Evolutionary conservation across 2,113 vertebrate species (phyloP).

Genomic region (Chaenocephalus aceratus): DNA sequence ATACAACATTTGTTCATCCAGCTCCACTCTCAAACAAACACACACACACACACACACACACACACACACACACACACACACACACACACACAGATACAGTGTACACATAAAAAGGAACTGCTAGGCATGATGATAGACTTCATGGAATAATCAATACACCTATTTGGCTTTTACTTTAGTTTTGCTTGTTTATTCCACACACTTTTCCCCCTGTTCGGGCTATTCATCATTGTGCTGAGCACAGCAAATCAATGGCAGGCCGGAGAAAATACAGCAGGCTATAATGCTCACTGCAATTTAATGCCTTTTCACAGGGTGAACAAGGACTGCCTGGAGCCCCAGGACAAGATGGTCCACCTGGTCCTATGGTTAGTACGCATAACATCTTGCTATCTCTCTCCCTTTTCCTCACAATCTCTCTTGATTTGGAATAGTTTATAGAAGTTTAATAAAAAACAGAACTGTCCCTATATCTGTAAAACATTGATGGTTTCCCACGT

Average conservation of each 20-base stretch:
- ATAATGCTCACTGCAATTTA: slow-evolving; percentile 67
- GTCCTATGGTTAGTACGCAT: slow-evolving; percentile 89
- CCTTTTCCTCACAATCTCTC: not conserved
- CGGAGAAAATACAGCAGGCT: slow-evolving; percentile 69
- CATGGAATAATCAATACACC: slow-evolving; percentile 76
- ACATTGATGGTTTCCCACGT: not conserved
- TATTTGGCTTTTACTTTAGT: slow-evolving; percentile 69
- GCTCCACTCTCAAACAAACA: not conserved
- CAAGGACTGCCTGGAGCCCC: slow-evolving; percentile 95
- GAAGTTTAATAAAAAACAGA: not conserved
- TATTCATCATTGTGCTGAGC: slow-evolving; percentile 73
- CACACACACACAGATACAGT: slow-evolving; percentile 34
- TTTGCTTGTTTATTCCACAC: slow-evolving; percentile 76
- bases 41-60: slow-evolving; percentile 6
- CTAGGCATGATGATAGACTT: slow-evolving; percentile 68
- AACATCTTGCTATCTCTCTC: not conserved
- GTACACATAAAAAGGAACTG: slow-evolving; percentile 25
- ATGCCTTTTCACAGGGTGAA: slow-evolving; percentile 89
- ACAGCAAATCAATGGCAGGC: slow-evolving; percentile 76
- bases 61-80: slow-evolving; percentile 38
- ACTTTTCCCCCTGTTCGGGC: slow-evolving; percentile 60
- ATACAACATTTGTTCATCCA: not conserved
- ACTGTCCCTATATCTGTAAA: not conserved
- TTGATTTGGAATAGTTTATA: not conserved
- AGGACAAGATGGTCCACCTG: slow-evolving; percentile 96